Evolutionary conservation across 2,888 invertebrate species (phyloP).

Genomic region (Diarsia dahlii): DNA sequence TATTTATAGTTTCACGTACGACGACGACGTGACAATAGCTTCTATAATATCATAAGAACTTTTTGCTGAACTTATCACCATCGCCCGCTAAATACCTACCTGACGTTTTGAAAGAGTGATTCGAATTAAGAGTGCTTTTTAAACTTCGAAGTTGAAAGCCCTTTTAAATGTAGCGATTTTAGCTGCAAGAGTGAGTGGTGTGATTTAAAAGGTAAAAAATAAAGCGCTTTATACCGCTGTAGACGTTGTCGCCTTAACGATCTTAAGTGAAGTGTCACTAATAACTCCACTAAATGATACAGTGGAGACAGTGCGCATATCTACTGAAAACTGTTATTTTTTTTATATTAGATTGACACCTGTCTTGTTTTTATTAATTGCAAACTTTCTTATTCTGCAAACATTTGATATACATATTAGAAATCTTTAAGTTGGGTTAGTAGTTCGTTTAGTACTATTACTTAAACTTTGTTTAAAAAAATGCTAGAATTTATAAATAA

Average conservation of each 20-base stretch:
- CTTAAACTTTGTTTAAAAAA: conserved; percentile 1
- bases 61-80: conserved; percentile 45
- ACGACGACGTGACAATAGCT: conserved; percentile 51
- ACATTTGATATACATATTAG: background rate
- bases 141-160: conserved; percentile 39
- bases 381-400: conserved; percentile 35
- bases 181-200: conserved; percentile 39
- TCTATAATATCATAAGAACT: conserved; percentile 36
- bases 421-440: background rate
- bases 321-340: conserved; percentile 61
- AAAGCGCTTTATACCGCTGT: conserved; percentile 28
- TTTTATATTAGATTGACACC: conserved; percentile 59
- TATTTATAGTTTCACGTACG: conserved; percentile 57
- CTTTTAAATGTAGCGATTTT: conserved; percentile 42
- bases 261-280: conserved; percentile 67
- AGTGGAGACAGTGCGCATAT: conserved; percentile 45
- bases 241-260: conserved; percentile 59
- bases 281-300: conserved; percentile 51
- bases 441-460: conserved; percentile 14
- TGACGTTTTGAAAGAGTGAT: conserved; percentile 38
- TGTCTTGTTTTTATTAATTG: conserved; percentile 59
- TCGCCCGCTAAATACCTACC: conserved; percentile 17
- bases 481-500: background rate
- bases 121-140: conserved; percentile 40
- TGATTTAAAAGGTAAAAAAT: conserved; percentile 42